Evolutionary conservation across 2,888 invertebrate species (phyloP).

Genomic region (Candidula unifasciata): DNA sequence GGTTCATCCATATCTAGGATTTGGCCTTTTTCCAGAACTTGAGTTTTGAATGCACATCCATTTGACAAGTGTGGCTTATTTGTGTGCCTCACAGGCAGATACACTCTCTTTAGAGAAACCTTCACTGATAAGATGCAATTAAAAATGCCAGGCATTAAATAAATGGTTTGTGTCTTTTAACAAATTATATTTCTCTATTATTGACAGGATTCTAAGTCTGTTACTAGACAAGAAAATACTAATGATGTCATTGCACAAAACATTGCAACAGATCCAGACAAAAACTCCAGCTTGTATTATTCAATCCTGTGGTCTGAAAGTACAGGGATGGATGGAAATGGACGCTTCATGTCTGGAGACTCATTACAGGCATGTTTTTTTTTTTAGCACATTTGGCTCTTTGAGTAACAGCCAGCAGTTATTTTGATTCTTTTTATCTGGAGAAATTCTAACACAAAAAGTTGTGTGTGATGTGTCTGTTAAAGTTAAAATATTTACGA

Average conservation of each 20-base stretch:
- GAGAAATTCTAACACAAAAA: no score
- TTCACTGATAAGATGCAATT: neutral
- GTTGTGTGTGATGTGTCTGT: no score
- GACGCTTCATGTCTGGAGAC: slow-evolving; percentile 56
- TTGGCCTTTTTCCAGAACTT: no score
- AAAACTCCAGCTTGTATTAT: slow-evolving; percentile 83
- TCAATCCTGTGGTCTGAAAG: slow-evolving; percentile 81
- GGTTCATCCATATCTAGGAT: no score
- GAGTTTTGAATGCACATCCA: no score
- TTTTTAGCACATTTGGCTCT: neutral
- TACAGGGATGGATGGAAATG: slow-evolving; percentile 60
- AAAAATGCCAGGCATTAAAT: no score
- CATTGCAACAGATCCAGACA: slow-evolving; percentile 78
- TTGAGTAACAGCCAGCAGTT: no score
- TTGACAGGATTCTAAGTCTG: neutral
- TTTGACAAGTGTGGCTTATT: no score
- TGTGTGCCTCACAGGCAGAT: no score
- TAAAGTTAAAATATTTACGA: no score
- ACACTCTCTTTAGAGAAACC: no score
- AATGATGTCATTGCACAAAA: slow-evolving; percentile 82
- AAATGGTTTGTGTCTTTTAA: neutral
- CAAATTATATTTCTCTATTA: neutral
- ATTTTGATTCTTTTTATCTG: neutral
- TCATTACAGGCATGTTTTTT: slow-evolving; percentile 58
- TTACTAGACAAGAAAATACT: neutral